Evolutionary conservation across 2,888 invertebrate species (phyloP).

Genomic region (Drosophila paramelanica): DNA sequence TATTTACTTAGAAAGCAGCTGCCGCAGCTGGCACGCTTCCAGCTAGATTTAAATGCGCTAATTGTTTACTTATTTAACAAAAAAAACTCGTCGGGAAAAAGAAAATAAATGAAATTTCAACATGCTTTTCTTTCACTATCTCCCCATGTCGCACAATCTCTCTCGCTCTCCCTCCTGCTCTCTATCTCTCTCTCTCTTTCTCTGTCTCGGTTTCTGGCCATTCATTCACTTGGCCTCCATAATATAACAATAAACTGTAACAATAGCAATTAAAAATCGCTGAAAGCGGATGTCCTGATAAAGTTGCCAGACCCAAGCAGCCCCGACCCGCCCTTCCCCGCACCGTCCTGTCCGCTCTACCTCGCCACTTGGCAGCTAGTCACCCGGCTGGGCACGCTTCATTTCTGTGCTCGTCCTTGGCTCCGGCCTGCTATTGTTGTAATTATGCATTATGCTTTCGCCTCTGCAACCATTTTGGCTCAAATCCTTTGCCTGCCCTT

Average conservation of each 20-base stretch:
- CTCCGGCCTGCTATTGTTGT: slow-evolving; percentile 62
- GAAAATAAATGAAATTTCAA: slow-evolving; percentile 56
- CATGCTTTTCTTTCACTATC: slow-evolving; percentile 33
- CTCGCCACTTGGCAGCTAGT: slow-evolving; percentile 32
- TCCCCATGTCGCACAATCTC: background rate
- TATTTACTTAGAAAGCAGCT: slow-evolving; percentile 7
- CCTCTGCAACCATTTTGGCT: slow-evolving; percentile 39
- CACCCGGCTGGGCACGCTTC: slow-evolving; percentile 48
- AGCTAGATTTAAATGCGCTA: slow-evolving; percentile 54
- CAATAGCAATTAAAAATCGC: slow-evolving; percentile 80
- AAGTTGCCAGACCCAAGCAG: slow-evolving; percentile 64
- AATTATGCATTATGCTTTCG: slow-evolving; percentile 74
- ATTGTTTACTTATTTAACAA: slow-evolving; percentile 66
- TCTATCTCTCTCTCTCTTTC: slow-evolving; percentile 2
- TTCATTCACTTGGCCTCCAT: slow-evolving; percentile 76
- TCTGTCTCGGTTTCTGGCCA: slow-evolving; percentile 53
- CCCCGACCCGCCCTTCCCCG: background rate
- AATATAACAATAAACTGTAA: slow-evolving; percentile 78
- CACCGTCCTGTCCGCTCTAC: background rate
- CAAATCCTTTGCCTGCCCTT: slow-evolving; percentile 31
- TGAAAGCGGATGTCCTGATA: slow-evolving; percentile 81
- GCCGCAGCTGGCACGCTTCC: slow-evolving; percentile 22
- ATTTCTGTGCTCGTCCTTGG: slow-evolving; percentile 60
- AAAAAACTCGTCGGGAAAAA: slow-evolving; percentile 37
- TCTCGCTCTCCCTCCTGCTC: background rate